phyloP scores from a whole-genome alignment of 2,888 invertebrate species.

The Cantharis rustica region DNA sequence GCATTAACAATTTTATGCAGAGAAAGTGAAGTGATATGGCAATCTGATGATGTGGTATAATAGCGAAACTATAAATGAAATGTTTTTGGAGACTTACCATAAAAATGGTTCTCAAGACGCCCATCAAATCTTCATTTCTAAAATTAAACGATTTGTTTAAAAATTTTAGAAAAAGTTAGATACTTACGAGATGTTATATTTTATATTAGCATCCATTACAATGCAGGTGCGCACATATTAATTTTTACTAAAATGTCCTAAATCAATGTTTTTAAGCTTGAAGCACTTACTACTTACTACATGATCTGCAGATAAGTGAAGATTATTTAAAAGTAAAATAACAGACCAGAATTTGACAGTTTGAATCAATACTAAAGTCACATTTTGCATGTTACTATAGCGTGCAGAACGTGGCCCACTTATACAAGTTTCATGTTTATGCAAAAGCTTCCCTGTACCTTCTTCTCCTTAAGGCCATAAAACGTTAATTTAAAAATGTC shows the following conservation, averaged over 20 bases:
- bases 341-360: conserved; percentile 34
- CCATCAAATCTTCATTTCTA: conserved; percentile 29
- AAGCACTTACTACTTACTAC: conserved; percentile 8
- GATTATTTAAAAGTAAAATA: conserved; percentile 15
- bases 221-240: not conserved
- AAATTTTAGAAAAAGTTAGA: not conserved
- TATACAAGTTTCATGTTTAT: conserved; percentile 25
- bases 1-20: too few relatives aligned
- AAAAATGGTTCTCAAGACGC: conserved; percentile 33
- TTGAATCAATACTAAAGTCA: conserved; percentile 36
- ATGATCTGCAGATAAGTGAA: conserved; percentile 4
- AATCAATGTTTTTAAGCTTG: not conserved
- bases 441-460: conserved; percentile 26
- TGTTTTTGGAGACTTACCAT: conserved; percentile 21
- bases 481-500: not conserved
- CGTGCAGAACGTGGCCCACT: conserved; percentile 32
- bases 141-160: conserved; percentile 6
- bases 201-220: conserved; percentile 14
- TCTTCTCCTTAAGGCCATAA: conserved; percentile 6
- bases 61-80: not conserved
- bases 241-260: not conserved
- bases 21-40: not conserved
- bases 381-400: conserved; percentile 32
- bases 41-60: not conserved
- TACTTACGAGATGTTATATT: conserved; percentile 18